Conservation (phyloP, 2,888 invertebrate species). For the Sesia bembeciformis region DNA sequence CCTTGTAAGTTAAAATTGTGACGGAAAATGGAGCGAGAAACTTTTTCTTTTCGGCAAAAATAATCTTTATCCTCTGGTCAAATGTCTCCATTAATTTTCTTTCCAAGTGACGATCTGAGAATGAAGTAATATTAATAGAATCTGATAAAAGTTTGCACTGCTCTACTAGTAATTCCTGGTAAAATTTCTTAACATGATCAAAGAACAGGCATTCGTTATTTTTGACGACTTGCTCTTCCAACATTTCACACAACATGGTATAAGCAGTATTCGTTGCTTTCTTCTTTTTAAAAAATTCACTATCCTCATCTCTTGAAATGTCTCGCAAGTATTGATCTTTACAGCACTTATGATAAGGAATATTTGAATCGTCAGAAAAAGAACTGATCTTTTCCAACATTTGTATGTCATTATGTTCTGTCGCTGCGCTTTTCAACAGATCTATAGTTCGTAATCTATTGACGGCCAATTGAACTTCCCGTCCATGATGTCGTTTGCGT, state of each 20-base stretch:
- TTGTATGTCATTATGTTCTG: conserved; percentile 9
- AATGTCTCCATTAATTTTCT: conserved; percentile 18
- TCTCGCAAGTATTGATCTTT: conserved; percentile 14
- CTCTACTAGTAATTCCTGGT: conserved; percentile 14
- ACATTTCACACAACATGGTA: conserved; percentile 14
- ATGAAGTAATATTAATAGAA: conserved; percentile 15
- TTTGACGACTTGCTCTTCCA: conserved; percentile 15
- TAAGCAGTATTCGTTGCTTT: conserved; percentile 15
- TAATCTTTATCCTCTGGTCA: conserved; percentile 17
- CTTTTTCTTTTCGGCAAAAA: conserved; percentile 17
- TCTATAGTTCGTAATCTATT: conserved; percentile 12
- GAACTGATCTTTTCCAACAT: conserved; percentile 13
- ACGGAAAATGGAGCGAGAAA: conserved; percentile 21
- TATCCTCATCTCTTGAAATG: conserved; percentile 6
- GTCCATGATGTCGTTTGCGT: conserved; percentile 13
- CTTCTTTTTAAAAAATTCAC: conserved; percentile 9
- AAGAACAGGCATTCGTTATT: conserved; percentile 21
- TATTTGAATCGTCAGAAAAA: conserved; percentile 12
- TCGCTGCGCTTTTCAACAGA: conserved; percentile 12
- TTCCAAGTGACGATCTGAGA: conserved; percentile 12
- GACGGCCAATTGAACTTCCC: conserved; percentile 13
- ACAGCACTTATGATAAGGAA: conserved; percentile 13
- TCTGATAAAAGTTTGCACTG: conserved; percentile 14
- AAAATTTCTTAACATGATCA: conserved; percentile 17
- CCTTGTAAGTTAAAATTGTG: conserved; percentile 13